Evolutionary conservation across 2,888 invertebrate genomes (phyloP).

Genomic region (Eledone cirrhosa): DNA sequence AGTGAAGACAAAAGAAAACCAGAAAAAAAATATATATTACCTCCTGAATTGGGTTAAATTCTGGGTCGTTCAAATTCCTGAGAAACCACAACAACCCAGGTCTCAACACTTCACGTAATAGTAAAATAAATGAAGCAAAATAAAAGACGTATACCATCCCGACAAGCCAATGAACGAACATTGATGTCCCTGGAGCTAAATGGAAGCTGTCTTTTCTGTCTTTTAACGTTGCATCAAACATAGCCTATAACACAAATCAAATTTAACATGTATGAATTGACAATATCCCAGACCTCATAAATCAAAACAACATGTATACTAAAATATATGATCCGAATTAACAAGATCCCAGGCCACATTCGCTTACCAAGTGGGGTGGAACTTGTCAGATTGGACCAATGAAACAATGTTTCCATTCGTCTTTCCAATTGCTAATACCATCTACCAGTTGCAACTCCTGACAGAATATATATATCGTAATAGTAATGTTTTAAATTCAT

Average conservation of each 20-base stretch:
- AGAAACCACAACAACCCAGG: constrained; percentile 99
- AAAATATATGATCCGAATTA: no score
- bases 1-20: background rate
- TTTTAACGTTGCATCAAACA: constrained; percentile 66
- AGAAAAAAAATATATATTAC: constrained; percentile 51
- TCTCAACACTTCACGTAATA: constrained; percentile 90
- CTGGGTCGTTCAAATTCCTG: constrained; percentile 97
- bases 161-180: constrained; percentile 98
- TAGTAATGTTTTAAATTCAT: no score
- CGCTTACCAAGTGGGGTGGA: no score
- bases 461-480: no score
- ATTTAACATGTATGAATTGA: no score
- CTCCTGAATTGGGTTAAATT: constrained; percentile 97
- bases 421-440: no score
- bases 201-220: constrained; percentile 85
- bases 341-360: no score
- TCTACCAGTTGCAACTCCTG: no score
- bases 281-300: no score
- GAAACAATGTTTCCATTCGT: no score
- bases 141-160: constrained; percentile 99
- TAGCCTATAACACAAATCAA: constrained; percentile 51
- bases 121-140: constrained; percentile 89
- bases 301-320: no score
- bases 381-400: no score
- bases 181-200: constrained; percentile 92